Evolutionary conservation across 2,888 invertebrate species (phyloP), one percentile per base, ranked within the genome.

Genomic region (Aporophyla nigra): DNA sequence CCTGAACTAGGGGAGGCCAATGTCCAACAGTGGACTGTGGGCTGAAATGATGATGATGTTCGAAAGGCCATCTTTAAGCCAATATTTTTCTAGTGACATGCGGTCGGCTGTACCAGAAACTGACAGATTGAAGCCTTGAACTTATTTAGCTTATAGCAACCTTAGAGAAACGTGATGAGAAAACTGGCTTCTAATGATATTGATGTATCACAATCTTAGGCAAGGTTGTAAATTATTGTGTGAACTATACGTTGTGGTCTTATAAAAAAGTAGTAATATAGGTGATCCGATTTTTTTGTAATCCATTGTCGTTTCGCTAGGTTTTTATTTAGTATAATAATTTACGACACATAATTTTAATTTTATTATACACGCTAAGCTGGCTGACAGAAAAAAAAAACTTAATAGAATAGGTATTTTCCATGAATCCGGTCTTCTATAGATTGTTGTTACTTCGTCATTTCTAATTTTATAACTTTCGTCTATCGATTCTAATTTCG

Each of bases 121-220:
- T 83, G 3, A 59, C 56, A 40, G n/a, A 61, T n/a, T 49, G 12
- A 27, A 71, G 14, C 87, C 83, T 86, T 87, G 88, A 84, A 87
- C 77, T 82, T 84, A 78, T 78, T 76, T 74, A 58, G 27, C 58
- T 59, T 59, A 65, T 1, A 76, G 40, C 54, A 63, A 74, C 65
- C 40, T 74, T 68, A 74, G 43, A 71, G 9, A 33, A 56, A 53
- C n/a, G 61, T 67, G 40, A 71, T 72, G 53, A 72, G 49, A 68
- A 72, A 82, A 74, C 80, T 63, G 66, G 78, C 67, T 75, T 62
- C 33, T 71, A 74, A 74, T 62, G 5, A 68, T 71, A 58, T 77
- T 71, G 71, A 72, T 85, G 59, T 67, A 68, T 67, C 27, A 49
- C 19, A 43, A 67, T 78, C 14, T 40, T 56, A 21, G 3, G 33